Percentiles rank a stretch among this genome's conserved stretches.
phyloP scores from a whole-genome alignment of 2,888 invertebrate genomes.

The Ectemnius cavifrons region DNA sequence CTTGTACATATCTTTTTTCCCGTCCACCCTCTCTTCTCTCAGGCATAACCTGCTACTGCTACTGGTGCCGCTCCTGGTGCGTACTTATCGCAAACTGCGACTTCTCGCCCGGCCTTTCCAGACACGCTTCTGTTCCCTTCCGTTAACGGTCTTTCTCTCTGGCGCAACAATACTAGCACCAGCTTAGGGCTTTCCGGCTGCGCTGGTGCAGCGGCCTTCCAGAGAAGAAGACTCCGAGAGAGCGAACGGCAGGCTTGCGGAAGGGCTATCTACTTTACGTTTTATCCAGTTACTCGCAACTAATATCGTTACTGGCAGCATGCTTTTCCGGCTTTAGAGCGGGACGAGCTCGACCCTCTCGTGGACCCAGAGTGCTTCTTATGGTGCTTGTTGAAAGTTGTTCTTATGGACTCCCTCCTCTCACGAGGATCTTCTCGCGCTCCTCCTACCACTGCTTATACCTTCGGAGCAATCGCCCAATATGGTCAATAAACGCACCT shows the following conservation, averaged over 20 bases:
- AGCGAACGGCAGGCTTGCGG: neutral
- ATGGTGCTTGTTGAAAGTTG: slow-evolving; percentile 10
- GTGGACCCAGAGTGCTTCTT: neutral
- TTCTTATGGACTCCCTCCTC: neutral
- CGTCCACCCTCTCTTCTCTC: slow-evolving; percentile 26
- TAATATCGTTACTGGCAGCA: slow-evolving; percentile 66
- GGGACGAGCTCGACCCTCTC: neutral
- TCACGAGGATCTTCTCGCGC: slow-evolving; percentile 24
- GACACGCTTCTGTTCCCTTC: slow-evolving; percentile 31
- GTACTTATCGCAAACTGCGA: slow-evolving; percentile 8
- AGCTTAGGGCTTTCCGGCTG: slow-evolving; percentile 44
- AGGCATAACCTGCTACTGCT: slow-evolving; percentile 12
- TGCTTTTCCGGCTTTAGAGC: slow-evolving; percentile 43
- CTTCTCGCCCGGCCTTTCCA: slow-evolving; percentile 33
- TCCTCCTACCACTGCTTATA: slow-evolving; percentile 19
- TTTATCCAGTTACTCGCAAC: slow-evolving; percentile 70
- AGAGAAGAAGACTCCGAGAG: too few relatives aligned
- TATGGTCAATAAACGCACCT: slow-evolving; percentile 9
- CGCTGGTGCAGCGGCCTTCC: slow-evolving; percentile 12
- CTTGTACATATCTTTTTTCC: slow-evolving; percentile 70
- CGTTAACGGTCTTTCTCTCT: slow-evolving; percentile 65
- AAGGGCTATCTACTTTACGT: slow-evolving; percentile 64
- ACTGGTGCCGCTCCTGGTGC: neutral
- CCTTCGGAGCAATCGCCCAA: neutral
- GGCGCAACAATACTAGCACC: slow-evolving; percentile 48